Evolutionary conservation across 2,888 invertebrate species (phyloP).

Genomic region (Charanyca ferruginea): DNA sequence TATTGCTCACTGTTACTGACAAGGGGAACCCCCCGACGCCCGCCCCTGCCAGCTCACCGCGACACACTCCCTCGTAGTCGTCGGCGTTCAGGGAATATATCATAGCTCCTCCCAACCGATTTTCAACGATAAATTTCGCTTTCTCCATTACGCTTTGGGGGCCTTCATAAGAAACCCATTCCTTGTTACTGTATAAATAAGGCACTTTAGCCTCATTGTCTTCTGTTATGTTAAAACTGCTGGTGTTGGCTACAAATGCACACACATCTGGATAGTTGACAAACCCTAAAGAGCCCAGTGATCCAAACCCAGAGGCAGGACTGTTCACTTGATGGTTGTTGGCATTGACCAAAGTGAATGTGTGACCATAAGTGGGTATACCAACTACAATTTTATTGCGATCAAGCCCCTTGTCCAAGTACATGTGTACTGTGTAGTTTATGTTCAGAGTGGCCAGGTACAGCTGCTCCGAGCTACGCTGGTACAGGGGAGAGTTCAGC

Average conservation of each 20-base stretch:
- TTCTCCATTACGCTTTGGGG: slow-evolving; percentile 93
- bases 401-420: slow-evolving; percentile 94
- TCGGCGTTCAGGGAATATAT: slow-evolving; percentile 96
- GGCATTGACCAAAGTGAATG: slow-evolving; percentile 93
- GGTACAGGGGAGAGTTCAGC: slow-evolving; percentile 95
- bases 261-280: slow-evolving; percentile 94
- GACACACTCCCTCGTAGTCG: slow-evolving; percentile 93
- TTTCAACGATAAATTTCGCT: slow-evolving; percentile 92
- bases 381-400: slow-evolving; percentile 95
- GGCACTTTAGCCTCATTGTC: slow-evolving; percentile 94
- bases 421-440: slow-evolving; percentile 95
- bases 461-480: slow-evolving; percentile 91
- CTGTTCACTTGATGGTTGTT: slow-evolving; percentile 93
- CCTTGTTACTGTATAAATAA: slow-evolving; percentile 92
- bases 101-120: slow-evolving; percentile 95
- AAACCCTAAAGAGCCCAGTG: slow-evolving; percentile 93
- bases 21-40: slow-evolving; percentile 69
- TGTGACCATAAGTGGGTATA: slow-evolving; percentile 97
- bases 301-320: slow-evolving; percentile 93
- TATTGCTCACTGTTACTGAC: slow-evolving; percentile 71
- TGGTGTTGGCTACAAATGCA: slow-evolving; percentile 89
- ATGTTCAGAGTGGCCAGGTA: slow-evolving; percentile 94
- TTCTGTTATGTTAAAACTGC: slow-evolving; percentile 88
- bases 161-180: slow-evolving; percentile 97
- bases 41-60: slow-evolving; percentile 49